Evolutionary conservation across 2,888 invertebrate genomes (phyloP).

Genomic region (Bellardia bayeri): DNA sequence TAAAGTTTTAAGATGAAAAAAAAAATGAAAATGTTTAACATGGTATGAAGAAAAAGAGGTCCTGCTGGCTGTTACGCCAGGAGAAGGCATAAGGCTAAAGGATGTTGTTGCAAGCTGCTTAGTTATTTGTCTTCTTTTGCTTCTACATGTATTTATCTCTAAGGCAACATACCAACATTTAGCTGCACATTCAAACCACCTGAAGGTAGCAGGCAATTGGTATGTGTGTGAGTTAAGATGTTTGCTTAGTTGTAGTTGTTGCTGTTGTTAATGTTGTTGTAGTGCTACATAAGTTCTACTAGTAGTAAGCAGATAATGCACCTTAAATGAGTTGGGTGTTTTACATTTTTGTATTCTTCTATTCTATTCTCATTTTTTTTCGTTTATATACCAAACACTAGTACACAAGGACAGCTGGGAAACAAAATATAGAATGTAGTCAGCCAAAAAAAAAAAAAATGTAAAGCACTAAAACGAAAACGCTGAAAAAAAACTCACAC

Average conservation of each 20-base stretch:
- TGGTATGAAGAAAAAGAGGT: constrained; percentile 10
- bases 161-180: constrained; percentile 25
- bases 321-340: constrained; percentile 52
- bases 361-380: constrained; percentile 40
- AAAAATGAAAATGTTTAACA: background rate
- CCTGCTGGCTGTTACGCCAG: constrained; percentile 14
- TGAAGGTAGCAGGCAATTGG: background rate
- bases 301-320: constrained; percentile 53
- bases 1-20: constrained; percentile 57
- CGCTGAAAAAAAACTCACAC: constrained; percentile 70
- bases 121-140: background rate
- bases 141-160: constrained; percentile 8
- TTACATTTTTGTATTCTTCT: constrained; percentile 30
- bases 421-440: constrained; percentile 50
- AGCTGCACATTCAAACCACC: background rate
- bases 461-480: constrained; percentile 42
- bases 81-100: constrained; percentile 3
- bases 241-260: background rate
- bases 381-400: constrained; percentile 23
- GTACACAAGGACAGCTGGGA: constrained; percentile 59
- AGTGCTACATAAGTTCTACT: constrained; percentile 18
- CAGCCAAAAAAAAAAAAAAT: constrained; percentile 48
- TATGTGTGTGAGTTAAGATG: constrained; percentile 42
- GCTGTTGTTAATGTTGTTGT: no score
- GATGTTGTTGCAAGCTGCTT: constrained; percentile 33